Conservation (phyloP, 2,113 vertebrate genomes). For the Charadrius vociferus region DNA sequence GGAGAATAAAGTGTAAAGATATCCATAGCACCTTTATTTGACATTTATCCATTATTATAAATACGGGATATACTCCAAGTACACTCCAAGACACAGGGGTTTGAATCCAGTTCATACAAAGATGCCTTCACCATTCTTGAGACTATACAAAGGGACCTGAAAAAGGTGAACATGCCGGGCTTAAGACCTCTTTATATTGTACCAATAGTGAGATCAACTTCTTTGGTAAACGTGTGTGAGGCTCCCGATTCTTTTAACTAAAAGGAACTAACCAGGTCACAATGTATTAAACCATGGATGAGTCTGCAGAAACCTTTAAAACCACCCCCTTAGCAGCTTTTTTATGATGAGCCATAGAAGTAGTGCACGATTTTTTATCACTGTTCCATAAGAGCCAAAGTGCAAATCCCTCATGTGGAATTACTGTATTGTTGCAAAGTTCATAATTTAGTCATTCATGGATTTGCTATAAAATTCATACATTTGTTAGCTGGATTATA, state of each 20-base stretch:
- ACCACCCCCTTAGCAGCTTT: background rate
- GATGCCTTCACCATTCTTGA: background rate
- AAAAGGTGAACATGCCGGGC: background rate
- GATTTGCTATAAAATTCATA: background rate
- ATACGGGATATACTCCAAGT: background rate
- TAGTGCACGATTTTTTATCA: background rate
- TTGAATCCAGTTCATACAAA: background rate
- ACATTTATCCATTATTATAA: background rate
- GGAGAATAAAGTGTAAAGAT: background rate
- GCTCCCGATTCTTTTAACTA: background rate
- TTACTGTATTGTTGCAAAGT: background rate
- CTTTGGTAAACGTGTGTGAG: background rate
- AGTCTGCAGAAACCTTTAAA: background rate
- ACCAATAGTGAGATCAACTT: background rate
- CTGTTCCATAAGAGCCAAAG: background rate
- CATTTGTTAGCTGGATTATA: background rate
- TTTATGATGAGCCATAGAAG: background rate
- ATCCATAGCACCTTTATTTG: background rate
- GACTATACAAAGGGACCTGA: background rate
- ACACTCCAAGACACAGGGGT: background rate
- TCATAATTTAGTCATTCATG: slow-evolving; percentile 25
- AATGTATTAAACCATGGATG: background rate
- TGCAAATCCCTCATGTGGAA: background rate
- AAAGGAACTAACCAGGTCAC: background rate
- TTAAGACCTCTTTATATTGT: background rate